Evolutionary conservation across 2,888 invertebrate genomes (phyloP), one percentile per base, ranked within the genome.

Genomic region (Aspidiotus rigidus): DNA sequence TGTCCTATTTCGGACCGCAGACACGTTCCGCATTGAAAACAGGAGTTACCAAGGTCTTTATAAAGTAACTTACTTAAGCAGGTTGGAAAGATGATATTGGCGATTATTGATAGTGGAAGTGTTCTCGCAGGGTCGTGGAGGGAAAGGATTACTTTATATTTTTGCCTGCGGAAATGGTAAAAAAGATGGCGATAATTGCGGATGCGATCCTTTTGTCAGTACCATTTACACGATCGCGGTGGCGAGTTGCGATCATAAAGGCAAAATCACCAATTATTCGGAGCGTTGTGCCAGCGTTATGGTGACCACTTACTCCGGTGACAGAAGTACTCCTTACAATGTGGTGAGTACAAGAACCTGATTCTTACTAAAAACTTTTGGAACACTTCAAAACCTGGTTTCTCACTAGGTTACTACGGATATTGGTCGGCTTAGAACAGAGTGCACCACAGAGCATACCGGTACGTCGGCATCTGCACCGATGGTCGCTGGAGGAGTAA

Each of bases 141-240:
- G 94, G 0, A 87, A 85, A 77, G 95, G 95, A 1, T 83, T 83
- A 9, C 88, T 95, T 73, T 95, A 89, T 78, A 89, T 93, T 0
- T 95, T 94, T 91, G 94, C 95, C 0, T 89, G 90, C 41, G 94
- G 94, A 2, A 95, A 95, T 76, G 95, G 95, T 0, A 94, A 94
- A 56, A 83, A 83, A 11, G 82, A 85, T 71, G 83, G 83, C 8
- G 95, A 95, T 78, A 90, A 92, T 77, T 95, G 96, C 77, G 90
- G 90, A 75, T 93, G 93, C 77, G 96, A 96, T 77, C 95, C 95
- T 74, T 95, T 89, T 79, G 83, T 85, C 62, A 81, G 88, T 42
- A 90, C 88, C 76, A 86, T 91, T 71, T 92, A 88, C 78, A 94
- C 95, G 0, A 83, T 96, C 73, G 88, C 92, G 0, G 87, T 96